phyloP scores from a whole-genome alignment of 2,113 vertebrate species.

The Eclectus roratus region DNA sequence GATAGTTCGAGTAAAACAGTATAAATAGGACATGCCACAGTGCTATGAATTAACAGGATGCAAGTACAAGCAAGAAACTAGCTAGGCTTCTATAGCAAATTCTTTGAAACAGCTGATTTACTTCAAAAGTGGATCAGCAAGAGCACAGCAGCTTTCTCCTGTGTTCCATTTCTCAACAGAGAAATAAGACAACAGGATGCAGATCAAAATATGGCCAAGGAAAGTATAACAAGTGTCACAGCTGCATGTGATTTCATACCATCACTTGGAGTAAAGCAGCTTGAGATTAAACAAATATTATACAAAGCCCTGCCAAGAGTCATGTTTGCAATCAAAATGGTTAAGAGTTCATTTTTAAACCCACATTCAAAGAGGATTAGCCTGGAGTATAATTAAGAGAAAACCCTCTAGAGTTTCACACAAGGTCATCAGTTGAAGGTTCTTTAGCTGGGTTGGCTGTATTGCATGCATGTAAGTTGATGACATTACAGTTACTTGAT shows the following conservation, averaged over 20 bases:
- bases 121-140: neutral
- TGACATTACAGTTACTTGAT: neutral
- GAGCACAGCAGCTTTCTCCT: neutral
- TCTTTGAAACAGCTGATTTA: neutral
- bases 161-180: neutral
- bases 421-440: neutral
- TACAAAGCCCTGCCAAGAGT: neutral
- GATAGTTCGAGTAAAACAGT: neutral
- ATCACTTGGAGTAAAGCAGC: neutral
- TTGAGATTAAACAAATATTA: neutral
- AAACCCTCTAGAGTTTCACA: neutral
- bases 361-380: slow-evolving; percentile 1
- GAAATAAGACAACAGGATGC: neutral
- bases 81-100: neutral
- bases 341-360: neutral
- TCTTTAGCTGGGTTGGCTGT: neutral
- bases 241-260: neutral
- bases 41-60: neutral
- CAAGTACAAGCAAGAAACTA: neutral
- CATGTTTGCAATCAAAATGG: neutral
- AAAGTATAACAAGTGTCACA: neutral
- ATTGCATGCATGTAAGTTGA: neutral
- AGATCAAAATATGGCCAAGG: neutral
- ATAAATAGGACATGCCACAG: fast-evolving
- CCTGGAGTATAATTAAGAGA: neutral